Base-by-base conservation (phyloP, 2,797 vertebrate species). In the Mastacembelus armatus region DNA sequence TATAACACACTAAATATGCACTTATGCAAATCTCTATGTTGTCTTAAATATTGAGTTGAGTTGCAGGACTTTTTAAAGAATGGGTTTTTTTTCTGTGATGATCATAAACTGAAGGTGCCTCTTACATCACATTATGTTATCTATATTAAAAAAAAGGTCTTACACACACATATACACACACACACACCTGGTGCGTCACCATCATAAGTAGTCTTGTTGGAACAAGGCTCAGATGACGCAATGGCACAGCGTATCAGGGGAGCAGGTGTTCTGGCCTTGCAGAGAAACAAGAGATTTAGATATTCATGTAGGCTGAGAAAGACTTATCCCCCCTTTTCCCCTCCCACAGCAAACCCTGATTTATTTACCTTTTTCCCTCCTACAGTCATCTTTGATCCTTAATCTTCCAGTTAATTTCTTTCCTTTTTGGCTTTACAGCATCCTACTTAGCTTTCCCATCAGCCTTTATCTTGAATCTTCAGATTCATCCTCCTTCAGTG, bases 221-320 rank as follows among this genome's bases (percentile, higher is more conserved):
- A 83, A 78, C 10, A 4, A 61, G 48, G 27, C 58, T 2, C 66
- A 74, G 68, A 63, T n/a, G 11, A 74, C 24, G 47, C 36, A 71
- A 62, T 64, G 66, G 76, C 71, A 71, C 64, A 68, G 56, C 64
- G 62, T 74, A 47, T 67, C 78, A 62, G 39, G 77, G 80, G 78
- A 86, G 85, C 85, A 89, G 86, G 78, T 89, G 84, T 85, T 74
- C 43, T 33, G 59, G 45, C 55, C 61, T 73, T 51, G 78, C 42
- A 26, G 55, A 77, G 54, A 52, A 78, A 77, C 61, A 66, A 61
- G 58, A 71, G 70, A 15, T 67, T 62, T 58, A 48, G 29, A 78
- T 56, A n/a, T n/a, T n/a, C n/a, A 76, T 67, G 24, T 24, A 32
- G 56, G 38, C 58, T 69, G 62, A 76, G 26, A 63, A 69, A 56